Base-by-base conservation (phyloP, 2,113 vertebrate genomes). In the Origma solitaria region DNA sequence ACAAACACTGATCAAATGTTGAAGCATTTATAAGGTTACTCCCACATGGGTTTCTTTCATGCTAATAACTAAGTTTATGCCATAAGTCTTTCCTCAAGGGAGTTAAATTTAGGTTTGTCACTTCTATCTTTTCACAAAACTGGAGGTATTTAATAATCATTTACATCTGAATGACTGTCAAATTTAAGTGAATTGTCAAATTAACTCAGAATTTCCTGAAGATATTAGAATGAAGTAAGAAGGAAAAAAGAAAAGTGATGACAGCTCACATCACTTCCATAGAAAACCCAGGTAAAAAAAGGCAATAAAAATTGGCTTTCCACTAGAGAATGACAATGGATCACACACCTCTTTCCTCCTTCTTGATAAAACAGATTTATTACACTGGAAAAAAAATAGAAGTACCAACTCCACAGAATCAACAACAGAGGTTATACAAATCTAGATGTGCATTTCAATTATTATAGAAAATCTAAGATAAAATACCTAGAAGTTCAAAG, bases 1-100 rank as follows among this genome's bases (percentile, higher is more conserved):
- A 90, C 42, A 85, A 92, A 89, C 77, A 84, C 61, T 49, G 82
- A 85, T 79, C 61, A 91, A 94, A 82, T 49, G 45, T n/a, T 91
- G 88, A 95, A 72, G 87, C 40, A 82, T 91, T 91, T 93, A 79
- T 72, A 92, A 85, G 66, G 78, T 94, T 75, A 88, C 75, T 94
- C 71, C 62, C 82, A 80, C 30, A 40, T 20, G 42, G 49, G 40
- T 42, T 93, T 92, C 70, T 80, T 65, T 85, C 57, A 85, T 37
- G 56, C 56, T 91, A 90, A 78, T 58, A 91, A 82, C 56, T 16
- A 37, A 76, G 75, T 69, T 85, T 60, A 79, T 58, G 37, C 21
- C 7, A 15, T 42, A 83, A 73, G n/a, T 6, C 15, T 60, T 82
- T 82, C 44, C 51, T 70, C 73, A n/a, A 51, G 65, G 33, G 81